phyloP scores from a whole-genome alignment of 2,888 invertebrate genomes.

The Drosophila anceps region DNA sequence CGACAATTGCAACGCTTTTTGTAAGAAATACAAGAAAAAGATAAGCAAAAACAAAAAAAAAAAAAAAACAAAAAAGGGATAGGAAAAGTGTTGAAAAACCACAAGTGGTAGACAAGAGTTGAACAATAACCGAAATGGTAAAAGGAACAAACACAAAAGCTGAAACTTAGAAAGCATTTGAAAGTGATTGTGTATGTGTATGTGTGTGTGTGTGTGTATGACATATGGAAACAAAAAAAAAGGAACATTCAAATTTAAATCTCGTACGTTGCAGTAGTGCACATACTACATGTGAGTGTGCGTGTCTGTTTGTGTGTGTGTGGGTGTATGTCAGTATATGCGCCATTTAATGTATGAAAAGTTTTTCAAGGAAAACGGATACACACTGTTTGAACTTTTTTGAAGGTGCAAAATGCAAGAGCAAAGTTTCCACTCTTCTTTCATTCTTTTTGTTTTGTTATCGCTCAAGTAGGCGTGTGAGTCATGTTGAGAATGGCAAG shows the following conservation, averaged over 20 bases:
- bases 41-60: constrained; percentile 24
- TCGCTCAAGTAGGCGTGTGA: constrained; percentile 52
- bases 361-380: constrained; percentile 82
- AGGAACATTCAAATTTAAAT: constrained; percentile 44
- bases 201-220: background rate
- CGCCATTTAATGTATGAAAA: constrained; percentile 57
- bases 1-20: constrained; percentile 49
- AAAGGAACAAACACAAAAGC: constrained; percentile 12
- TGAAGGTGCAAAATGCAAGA: constrained; percentile 75
- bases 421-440: constrained; percentile 24
- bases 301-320: constrained; percentile 8
- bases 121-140: constrained; percentile 40
- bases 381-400: constrained; percentile 74
- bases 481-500: constrained; percentile 52
- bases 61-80: constrained; percentile 7
- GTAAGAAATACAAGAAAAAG: constrained; percentile 14
- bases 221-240: constrained; percentile 56
- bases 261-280: constrained; percentile 59
- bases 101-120: constrained; percentile 66
- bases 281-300: constrained; percentile 19
- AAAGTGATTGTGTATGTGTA: constrained; percentile 15
- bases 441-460: constrained; percentile 36
- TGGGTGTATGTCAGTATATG: constrained; percentile 32
- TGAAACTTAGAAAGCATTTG: constrained; percentile 7
- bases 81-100: constrained; percentile 51